Percentiles rank a stretch among this genome's conserved stretches.
These are phyloP conservation scores for Volucella inanis DNA, from an alignment of 2,888 invertebrate genomes.

Conservation along the genomic window DNA sequence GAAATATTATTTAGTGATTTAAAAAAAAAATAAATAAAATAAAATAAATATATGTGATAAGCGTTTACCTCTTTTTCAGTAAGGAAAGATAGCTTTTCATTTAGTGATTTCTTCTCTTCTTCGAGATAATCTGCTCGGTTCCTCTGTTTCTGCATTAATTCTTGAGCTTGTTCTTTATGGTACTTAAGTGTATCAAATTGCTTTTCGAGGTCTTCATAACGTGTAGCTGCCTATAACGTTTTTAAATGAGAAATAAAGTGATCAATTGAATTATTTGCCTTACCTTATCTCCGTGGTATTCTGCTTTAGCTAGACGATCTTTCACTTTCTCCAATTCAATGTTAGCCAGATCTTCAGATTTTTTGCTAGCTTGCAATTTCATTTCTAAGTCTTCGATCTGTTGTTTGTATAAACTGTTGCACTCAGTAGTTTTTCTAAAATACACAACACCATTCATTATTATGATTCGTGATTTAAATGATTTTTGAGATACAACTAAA, in stretches of 20 bases:
- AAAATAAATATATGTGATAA: background rate
- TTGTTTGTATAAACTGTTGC: conserved; percentile 81
- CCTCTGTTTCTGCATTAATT: conserved; percentile 84
- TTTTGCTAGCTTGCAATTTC: conserved; percentile 79
- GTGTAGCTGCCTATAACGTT: conserved; percentile 81
- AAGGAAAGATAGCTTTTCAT: conserved; percentile 83
- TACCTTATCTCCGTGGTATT: conserved; percentile 85
- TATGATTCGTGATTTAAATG: too few relatives aligned
- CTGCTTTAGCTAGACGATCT: conserved; percentile 82
- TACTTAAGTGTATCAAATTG: conserved; percentile 85
- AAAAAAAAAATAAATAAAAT: conserved; percentile 26
- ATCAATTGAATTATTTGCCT: background rate
- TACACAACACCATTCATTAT: conserved; percentile 46
- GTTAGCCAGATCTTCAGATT: conserved; percentile 81
- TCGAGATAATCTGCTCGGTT: conserved; percentile 84
- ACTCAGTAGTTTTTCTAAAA: conserved; percentile 82
- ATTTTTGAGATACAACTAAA: too few relatives aligned
- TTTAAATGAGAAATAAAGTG: background rate
- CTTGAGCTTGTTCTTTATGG: conserved; percentile 84
- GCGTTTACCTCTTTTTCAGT: conserved; percentile 85
- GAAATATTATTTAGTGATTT: conserved; percentile 13
- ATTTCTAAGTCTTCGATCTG: conserved; percentile 83
- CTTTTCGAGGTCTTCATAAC: conserved; percentile 86
- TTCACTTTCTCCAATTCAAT: conserved; percentile 82
- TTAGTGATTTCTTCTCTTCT: conserved; percentile 84